These are phyloP conservation scores for Apis mellifera DNA, from an alignment of 1,140 invertebrate genomes.

Conservation along the genomic window DNA sequence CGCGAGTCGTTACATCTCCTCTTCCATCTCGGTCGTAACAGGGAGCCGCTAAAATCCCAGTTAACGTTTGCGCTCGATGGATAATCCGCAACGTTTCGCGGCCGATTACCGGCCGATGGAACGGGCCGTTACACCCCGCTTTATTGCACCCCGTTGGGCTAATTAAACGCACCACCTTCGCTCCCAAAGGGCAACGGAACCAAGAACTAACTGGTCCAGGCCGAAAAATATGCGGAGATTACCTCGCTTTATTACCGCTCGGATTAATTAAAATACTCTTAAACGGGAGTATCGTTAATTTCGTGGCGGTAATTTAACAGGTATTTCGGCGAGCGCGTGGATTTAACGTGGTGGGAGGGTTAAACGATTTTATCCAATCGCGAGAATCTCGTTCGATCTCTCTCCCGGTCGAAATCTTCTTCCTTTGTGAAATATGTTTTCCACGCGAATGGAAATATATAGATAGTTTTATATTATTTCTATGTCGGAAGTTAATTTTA, in stretches of 20 bases:
- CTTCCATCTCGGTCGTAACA: not conserved
- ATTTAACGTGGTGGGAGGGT: not conserved
- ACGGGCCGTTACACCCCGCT: constrained; percentile 40
- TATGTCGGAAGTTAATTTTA: too few relatives aligned
- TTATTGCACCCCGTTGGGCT: constrained; percentile 44
- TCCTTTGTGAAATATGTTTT: too few relatives aligned
- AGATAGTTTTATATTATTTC: too few relatives aligned
- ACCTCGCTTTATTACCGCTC: constrained; percentile 41
- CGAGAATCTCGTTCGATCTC: too few relatives aligned
- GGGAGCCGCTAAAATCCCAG: constrained; percentile 47
- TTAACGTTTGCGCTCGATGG: constrained; percentile 26
- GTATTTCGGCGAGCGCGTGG: not conserved
- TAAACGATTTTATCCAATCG: not conserved
- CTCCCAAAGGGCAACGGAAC: constrained; percentile 26
- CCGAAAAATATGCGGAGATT: constrained; percentile 54
- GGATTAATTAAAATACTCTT: constrained; percentile 68
- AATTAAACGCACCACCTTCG: constrained; percentile 56
- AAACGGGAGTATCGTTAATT: constrained; percentile 61
- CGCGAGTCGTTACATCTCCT: not conserved
- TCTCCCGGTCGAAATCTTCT: too few relatives aligned
- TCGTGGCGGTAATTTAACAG: constrained; percentile 57
- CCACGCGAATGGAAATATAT: too few relatives aligned
- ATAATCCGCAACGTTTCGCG: constrained; percentile 5
- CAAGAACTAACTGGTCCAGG: not conserved
- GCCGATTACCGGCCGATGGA: constrained; percentile 30